phyloP scores from a whole-genome alignment of 2,113 vertebrate genomes.

The Brachyistius frenatus region DNA sequence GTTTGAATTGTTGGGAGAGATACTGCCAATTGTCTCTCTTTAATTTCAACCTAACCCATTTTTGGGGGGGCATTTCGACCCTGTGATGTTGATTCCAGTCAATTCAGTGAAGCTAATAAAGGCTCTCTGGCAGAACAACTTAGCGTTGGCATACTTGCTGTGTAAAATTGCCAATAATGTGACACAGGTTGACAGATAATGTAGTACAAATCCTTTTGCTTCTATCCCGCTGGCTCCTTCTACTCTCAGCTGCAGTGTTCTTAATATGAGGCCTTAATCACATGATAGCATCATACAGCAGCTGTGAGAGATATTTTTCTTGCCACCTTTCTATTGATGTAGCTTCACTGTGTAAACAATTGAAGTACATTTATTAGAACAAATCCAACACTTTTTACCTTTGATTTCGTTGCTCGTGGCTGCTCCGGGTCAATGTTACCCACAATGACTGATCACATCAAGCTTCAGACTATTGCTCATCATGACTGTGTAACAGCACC shows the following conservation, averaged over 20 bases:
- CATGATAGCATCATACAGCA: constrained; percentile 11
- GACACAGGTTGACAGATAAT: constrained; percentile 48
- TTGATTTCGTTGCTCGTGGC: not conserved
- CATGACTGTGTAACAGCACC: not conserved
- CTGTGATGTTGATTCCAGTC: constrained; percentile 43
- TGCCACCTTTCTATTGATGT: not conserved
- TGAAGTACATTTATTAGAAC: not conserved
- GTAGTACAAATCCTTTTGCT: constrained; percentile 39
- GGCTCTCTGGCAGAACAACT: constrained; percentile 33
- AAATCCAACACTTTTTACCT: not conserved
- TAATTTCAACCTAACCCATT: not conserved
- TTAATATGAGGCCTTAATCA: constrained; percentile 22
- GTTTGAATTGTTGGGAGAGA: constrained; percentile 36
- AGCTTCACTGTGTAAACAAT: not conserved
- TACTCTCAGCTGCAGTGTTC: not conserved
- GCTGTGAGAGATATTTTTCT: not conserved
- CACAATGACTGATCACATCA: not conserved
- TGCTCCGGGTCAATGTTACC: constrained; percentile 14
- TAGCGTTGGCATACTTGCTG: constrained; percentile 32
- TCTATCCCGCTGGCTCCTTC: constrained; percentile 29
- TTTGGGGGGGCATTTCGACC: constrained; percentile 1
- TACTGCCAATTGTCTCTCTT: constrained; percentile 40
- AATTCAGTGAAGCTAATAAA: constrained; percentile 45
- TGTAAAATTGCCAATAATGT: constrained; percentile 52
- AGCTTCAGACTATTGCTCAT: constrained; percentile 14